Percentiles rank a stretch among this genome's conserved stretches.
Conservation (phyloP, 1,140 invertebrate species). For the Euwallacea fornicatus region DNA sequence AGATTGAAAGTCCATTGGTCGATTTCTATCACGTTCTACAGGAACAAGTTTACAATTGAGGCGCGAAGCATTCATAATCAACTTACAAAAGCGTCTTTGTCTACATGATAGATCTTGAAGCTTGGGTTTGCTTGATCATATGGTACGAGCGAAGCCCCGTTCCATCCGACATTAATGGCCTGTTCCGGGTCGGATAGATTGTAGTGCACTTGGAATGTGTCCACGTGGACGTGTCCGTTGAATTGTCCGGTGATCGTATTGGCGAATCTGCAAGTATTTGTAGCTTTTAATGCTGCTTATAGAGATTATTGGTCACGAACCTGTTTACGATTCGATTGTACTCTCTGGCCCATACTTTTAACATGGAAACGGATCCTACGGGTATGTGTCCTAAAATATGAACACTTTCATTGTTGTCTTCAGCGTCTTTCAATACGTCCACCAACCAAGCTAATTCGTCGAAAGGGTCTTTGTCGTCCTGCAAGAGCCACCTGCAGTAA, state of each 20-base stretch:
- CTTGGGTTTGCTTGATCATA: constrained; percentile 74
- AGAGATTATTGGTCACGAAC: neutral
- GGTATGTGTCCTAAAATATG: constrained; percentile 85
- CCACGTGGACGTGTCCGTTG: constrained; percentile 78
- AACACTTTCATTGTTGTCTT: constrained; percentile 70
- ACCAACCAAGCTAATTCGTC: constrained; percentile 80
- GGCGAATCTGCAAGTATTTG: constrained; percentile 45
- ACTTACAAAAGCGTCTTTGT: constrained; percentile 65
- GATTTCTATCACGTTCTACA: constrained; percentile 25
- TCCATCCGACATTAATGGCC: constrained; percentile 70
- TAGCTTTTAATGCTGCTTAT: neutral
- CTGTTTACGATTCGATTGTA: constrained; percentile 60
- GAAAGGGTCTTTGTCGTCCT: constrained; percentile 62
- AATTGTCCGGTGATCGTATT: constrained; percentile 75
- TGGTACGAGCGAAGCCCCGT: constrained; percentile 73
- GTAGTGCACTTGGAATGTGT: constrained; percentile 73
- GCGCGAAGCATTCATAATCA: neutral
- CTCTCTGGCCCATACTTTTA: constrained; percentile 77
- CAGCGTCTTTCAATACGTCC: constrained; percentile 67
- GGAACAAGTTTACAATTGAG: neutral
- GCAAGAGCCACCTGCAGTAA: constrained; percentile 58
- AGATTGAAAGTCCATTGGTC: constrained; percentile 73
- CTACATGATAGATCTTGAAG: constrained; percentile 74
- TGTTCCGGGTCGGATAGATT: constrained; percentile 49
- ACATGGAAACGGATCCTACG: constrained; percentile 57